phyloP scores from a whole-genome alignment of 2,113 vertebrate genomes.

The Pungitius pungitius region DNA sequence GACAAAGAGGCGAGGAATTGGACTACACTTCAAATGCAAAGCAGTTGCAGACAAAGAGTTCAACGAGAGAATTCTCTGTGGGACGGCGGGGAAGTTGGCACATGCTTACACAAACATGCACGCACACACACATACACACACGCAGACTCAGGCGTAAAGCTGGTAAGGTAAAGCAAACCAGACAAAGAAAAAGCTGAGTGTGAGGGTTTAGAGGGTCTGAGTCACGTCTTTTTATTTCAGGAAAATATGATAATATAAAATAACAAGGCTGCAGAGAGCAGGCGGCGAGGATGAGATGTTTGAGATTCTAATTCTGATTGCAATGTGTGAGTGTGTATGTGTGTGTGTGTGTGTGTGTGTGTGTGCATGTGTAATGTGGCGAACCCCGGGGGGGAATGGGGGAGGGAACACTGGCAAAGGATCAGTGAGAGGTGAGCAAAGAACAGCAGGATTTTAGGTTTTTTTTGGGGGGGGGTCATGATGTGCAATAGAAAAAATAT shows the following conservation, averaged over 20 bases:
- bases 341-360: conserved; percentile 46
- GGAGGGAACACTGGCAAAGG: conserved; percentile 57
- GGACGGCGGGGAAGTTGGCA: conserved; percentile 32
- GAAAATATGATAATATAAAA: conserved; percentile 27
- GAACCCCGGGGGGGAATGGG: conserved; percentile 54
- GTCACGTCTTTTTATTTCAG: conserved; percentile 49
- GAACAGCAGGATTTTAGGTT: conserved; percentile 20
- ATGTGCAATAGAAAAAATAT: conserved; percentile 17
- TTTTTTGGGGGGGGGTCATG: conserved; percentile 17
- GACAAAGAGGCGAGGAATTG: conserved; percentile 61
- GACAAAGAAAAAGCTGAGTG: conserved; percentile 58
- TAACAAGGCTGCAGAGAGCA: conserved; percentile 38
- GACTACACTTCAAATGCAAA: conserved; percentile 29
- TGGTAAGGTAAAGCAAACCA: conserved; percentile 35
- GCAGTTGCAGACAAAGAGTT: conserved; percentile 18
- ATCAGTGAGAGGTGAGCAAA: conserved; percentile 65
- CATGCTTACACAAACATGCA: conserved; percentile 2
- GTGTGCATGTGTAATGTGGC: conserved; percentile 54
- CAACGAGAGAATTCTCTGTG: conserved; percentile 7
- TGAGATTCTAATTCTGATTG: conserved; percentile 37
- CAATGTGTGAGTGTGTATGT: conserved; percentile 37
- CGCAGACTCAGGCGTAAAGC: conserved; percentile 48
- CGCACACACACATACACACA: neutral
- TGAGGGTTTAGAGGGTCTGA: conserved; percentile 35
- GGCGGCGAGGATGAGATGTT: neutral